Conservation (phyloP, 2,888 invertebrate genomes). For the Argyresthia albistria region DNA sequence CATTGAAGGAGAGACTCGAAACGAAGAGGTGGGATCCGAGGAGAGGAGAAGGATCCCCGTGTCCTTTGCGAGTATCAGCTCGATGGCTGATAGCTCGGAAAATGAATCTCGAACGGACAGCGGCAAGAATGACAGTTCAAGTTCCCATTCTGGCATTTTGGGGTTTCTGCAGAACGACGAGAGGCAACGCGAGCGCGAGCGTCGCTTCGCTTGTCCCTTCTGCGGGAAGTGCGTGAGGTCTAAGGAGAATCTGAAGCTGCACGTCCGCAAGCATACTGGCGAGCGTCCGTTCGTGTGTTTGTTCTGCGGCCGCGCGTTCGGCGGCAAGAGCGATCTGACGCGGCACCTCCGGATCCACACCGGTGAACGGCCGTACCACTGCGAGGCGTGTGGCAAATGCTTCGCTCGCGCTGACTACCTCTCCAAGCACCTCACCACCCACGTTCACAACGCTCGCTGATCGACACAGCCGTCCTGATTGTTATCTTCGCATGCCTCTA, state of each 20-base stretch:
- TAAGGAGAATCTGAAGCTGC: slow-evolving; percentile 89
- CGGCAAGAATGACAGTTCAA: slow-evolving; percentile 66
- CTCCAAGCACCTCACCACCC: slow-evolving; percentile 92
- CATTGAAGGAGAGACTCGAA: slow-evolving; percentile 49
- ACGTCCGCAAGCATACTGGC: slow-evolving; percentile 89
- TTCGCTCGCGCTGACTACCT: slow-evolving; percentile 92
- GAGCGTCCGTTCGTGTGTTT: slow-evolving; percentile 93
- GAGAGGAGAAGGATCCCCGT: slow-evolving; percentile 49
- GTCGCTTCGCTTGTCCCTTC: slow-evolving; percentile 89
- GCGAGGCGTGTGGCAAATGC: slow-evolving; percentile 93
- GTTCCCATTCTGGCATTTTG: slow-evolving; percentile 69
- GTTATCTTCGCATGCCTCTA: slow-evolving; percentile 31
- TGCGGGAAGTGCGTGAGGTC: slow-evolving; percentile 92
- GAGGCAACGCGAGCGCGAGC: slow-evolving; percentile 74
- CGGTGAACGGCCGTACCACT: slow-evolving; percentile 91
- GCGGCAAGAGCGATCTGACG: slow-evolving; percentile 90
- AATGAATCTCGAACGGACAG: slow-evolving; percentile 57
- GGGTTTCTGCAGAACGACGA: slow-evolving; percentile 76
- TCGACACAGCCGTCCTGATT: slow-evolving; percentile 17
- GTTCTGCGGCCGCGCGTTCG: slow-evolving; percentile 90
- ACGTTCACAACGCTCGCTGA: slow-evolving; percentile 84
- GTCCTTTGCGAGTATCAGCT: slow-evolving; percentile 67
- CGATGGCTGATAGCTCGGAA: slow-evolving; percentile 68
- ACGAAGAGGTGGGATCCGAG: slow-evolving; percentile 36
- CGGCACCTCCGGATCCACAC: slow-evolving; percentile 91